These are phyloP conservation scores for Enteromius thamalakanensis DNA, from an alignment of 2,797 vertebrate species.

Conservation along the genomic window DNA sequence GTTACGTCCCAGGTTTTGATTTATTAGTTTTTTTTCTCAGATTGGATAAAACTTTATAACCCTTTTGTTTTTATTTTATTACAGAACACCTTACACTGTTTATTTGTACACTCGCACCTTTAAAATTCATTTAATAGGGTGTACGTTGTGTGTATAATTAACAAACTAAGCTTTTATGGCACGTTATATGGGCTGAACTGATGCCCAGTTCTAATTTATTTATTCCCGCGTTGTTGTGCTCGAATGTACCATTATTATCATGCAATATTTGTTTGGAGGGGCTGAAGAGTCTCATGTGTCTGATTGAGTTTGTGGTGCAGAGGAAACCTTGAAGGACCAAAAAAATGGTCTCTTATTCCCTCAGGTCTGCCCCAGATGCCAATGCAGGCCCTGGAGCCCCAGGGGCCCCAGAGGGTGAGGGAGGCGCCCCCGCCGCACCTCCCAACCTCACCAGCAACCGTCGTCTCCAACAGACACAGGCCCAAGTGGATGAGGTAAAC, in stretches of 20 bases:
- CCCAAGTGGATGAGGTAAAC: constrained; percentile 87
- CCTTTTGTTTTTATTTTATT: not conserved
- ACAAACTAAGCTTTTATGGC: not conserved
- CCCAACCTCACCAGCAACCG: constrained; percentile 83
- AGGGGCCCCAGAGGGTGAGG: constrained; percentile 74
- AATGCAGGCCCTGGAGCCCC: constrained; percentile 70
- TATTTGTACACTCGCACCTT: too few species aligned
- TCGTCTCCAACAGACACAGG: constrained; percentile 87
- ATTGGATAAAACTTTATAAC: not conserved
- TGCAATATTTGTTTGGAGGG: not conserved
- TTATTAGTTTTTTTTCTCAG: too few species aligned
- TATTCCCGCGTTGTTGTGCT: not conserved
- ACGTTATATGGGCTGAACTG: not conserved
- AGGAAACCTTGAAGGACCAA: constrained; percentile 34
- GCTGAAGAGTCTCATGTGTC: not conserved
- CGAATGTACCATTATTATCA: not conserved
- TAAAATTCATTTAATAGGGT: not conserved
- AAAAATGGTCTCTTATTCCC: not conserved
- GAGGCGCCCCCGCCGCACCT: constrained; percentile 70
- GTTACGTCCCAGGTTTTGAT: too few species aligned
- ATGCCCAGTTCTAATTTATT: not conserved
- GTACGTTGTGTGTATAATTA: not conserved
- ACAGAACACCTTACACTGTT: not conserved
- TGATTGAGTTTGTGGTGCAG: not conserved
- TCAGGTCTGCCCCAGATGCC: constrained; percentile 68